Percentiles rank a stretch among this genome's conserved stretches.
These are phyloP conservation scores for Dyspetes luteomarginatus DNA, from an alignment of 2,888 invertebrate genomes.

Conservation along the genomic window DNA sequence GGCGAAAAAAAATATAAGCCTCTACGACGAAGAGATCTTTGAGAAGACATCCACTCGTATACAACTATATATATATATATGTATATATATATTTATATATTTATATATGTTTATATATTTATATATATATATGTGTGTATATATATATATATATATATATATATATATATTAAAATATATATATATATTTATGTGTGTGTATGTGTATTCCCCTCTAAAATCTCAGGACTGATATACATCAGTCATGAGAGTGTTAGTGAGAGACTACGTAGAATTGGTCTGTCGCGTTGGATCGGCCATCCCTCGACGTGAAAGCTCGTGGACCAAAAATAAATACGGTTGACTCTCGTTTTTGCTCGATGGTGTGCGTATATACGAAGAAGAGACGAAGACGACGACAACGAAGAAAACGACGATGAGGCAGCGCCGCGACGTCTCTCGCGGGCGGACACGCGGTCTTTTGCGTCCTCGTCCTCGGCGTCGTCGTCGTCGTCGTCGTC, in stretches of 20 bases:
- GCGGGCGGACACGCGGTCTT: slow-evolving; percentile 52
- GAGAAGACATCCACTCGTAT: neutral
- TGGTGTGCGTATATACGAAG: slow-evolving; percentile 42
- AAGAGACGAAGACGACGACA: slow-evolving; percentile 31
- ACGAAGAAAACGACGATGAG: slow-evolving; percentile 33
- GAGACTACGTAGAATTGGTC: slow-evolving; percentile 50
- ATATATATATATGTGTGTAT: too few relatives aligned
- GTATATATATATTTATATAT: too few relatives aligned
- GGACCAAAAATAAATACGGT: slow-evolving; percentile 65
- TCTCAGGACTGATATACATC: neutral
- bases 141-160: too few relatives aligned
- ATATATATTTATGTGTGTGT: too few relatives aligned
- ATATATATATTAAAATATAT: too few relatives aligned
- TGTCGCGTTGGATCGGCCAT: slow-evolving; percentile 43
- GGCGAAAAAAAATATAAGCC: neutral
- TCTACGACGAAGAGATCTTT: neutral
- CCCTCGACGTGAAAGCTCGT: slow-evolving; percentile 63
- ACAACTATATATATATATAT: neutral
- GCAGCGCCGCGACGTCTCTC: slow-evolving; percentile 68
- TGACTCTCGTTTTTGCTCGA: slow-evolving; percentile 47
- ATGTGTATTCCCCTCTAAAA: too few relatives aligned
- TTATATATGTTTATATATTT: too few relatives aligned
- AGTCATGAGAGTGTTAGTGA: slow-evolving; percentile 12
- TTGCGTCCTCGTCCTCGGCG: slow-evolving; percentile 19
- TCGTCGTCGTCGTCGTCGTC: slow-evolving; percentile 35